These are phyloP conservation scores for Cetoscarus ocellatus DNA, from an alignment of 2,797 vertebrate genomes.

Conservation along the genomic window DNA sequence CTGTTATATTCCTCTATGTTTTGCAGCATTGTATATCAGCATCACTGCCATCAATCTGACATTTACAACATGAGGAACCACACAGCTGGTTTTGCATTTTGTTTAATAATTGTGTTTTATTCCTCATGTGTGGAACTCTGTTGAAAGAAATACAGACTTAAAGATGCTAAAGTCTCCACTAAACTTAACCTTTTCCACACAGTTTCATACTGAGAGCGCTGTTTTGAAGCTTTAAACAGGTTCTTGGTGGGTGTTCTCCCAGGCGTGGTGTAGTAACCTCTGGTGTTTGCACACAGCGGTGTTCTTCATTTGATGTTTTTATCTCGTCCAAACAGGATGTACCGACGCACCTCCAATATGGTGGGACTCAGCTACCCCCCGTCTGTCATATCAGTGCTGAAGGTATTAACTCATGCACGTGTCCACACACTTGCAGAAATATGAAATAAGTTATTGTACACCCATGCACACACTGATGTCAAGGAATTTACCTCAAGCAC, in stretches of 20 bases:
- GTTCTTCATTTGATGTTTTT: slow-evolving; percentile 76
- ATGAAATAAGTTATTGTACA: slow-evolving; percentile 7
- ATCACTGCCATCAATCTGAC: no score
- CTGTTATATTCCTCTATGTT: not conserved
- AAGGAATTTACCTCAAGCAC: not conserved
- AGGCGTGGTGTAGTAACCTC: slow-evolving; percentile 51
- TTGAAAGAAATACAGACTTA: slow-evolving; percentile 14
- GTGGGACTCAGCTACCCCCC: slow-evolving; percentile 97
- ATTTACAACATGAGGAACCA: not conserved
- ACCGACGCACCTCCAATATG: slow-evolving; percentile 98
- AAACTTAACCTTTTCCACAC: slow-evolving; percentile 27
- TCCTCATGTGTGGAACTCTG: not conserved
- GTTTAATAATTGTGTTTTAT: not conserved
- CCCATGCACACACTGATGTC: not conserved
- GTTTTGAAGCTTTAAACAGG: slow-evolving; percentile 38
- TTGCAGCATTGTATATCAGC: not conserved
- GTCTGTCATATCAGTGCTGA: slow-evolving; percentile 94
- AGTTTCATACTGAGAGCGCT: slow-evolving; percentile 30
- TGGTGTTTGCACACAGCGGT: slow-evolving; percentile 58
- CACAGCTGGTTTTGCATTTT: not conserved
- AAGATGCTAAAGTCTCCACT: slow-evolving; percentile 4
- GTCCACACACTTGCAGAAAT: not conserved
- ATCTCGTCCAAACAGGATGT: slow-evolving; percentile 92
- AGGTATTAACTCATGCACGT: slow-evolving; percentile 85
- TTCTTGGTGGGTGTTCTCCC: slow-evolving; percentile 39